Conservation (phyloP, 2,113 vertebrate species). For the Phoenicopterus ruber region DNA sequence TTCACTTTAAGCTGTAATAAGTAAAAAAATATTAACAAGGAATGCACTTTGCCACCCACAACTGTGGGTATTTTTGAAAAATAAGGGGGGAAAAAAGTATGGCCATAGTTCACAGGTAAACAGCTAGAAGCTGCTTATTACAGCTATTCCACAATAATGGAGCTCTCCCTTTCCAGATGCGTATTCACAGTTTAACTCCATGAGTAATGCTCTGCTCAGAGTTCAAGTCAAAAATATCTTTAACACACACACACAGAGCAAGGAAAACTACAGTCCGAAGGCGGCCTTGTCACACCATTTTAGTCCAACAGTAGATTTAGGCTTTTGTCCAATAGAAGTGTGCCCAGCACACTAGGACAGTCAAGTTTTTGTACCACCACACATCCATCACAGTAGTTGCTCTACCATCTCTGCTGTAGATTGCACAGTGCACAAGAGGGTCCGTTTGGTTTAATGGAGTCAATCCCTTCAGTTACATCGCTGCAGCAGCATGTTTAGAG, state of each 20-base stretch:
- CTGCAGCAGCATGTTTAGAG: conserved; percentile 95
- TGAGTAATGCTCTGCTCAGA: conserved; percentile 62
- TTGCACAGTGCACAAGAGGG: conserved; percentile 71
- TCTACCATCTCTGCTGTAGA: conserved; percentile 59
- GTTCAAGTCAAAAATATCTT: conserved; percentile 49
- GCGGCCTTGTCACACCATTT: conserved; percentile 41
- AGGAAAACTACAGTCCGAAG: conserved; percentile 50
- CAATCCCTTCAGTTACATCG: conserved; percentile 82
- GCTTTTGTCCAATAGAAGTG: conserved; percentile 72
- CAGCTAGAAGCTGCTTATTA: conserved; percentile 75
- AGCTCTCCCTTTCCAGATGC: conserved; percentile 66
- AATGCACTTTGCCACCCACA: conserved; percentile 85
- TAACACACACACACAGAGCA: conserved; percentile 35
- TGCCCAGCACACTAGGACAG: conserved; percentile 79
- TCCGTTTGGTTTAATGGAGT: conserved; percentile 27
- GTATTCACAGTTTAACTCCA: conserved; percentile 81
- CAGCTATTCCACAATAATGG: conserved; percentile 70
- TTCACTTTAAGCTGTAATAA: conserved; percentile 94
- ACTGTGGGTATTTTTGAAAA: conserved; percentile 75
- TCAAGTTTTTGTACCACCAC: conserved; percentile 82
- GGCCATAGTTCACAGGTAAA: conserved; percentile 83
- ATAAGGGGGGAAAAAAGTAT: conserved; percentile 48
- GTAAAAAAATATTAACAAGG: conserved; percentile 86
- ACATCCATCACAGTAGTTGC: conserved; percentile 68
- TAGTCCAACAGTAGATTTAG: conserved; percentile 60